These are phyloP conservation scores for Oncorhynchus masou DNA, from an alignment of 2,113 vertebrate species.

Conservation along the genomic window DNA sequence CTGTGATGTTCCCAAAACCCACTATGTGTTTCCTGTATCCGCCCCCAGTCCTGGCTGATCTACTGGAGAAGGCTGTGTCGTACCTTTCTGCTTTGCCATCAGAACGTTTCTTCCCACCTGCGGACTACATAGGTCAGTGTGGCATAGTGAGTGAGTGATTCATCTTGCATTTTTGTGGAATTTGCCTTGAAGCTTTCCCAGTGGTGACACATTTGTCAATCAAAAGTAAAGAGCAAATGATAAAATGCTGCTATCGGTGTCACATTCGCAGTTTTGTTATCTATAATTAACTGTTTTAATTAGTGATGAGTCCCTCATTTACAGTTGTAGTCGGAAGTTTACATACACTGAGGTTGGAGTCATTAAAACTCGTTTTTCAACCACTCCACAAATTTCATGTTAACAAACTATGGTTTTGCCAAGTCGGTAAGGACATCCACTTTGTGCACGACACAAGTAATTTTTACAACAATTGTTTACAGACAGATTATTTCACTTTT, in stretches of 20 bases:
- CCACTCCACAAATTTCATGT: too few relatives aligned
- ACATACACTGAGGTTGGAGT: too few relatives aligned
- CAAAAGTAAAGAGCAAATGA: background rate
- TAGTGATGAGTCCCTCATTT: background rate
- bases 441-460: too few relatives aligned
- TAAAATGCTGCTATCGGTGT: background rate
- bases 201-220: background rate
- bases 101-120: constrained; percentile 77
- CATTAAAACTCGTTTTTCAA: too few relatives aligned
- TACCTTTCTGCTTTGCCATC: constrained; percentile 74
- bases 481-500: too few relatives aligned
- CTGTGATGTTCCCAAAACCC: background rate
- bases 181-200: too few relatives aligned
- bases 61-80: constrained; percentile 82
- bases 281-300: constrained; percentile 8
- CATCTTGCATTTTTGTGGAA: background rate
- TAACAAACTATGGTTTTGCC: too few relatives aligned
- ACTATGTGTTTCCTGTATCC: constrained; percentile 11
- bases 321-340: too few relatives aligned
- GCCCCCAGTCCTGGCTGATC: constrained; percentile 82
- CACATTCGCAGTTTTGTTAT: background rate
- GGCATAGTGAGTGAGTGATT: background rate
- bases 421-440: too few relatives aligned
- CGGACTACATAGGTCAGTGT: constrained; percentile 81
- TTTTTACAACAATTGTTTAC: too few relatives aligned